These are phyloP conservation scores for Pseudolaguvia tuberculata DNA, from an alignment of 2,113 vertebrate genomes.

Conservation along the genomic window DNA sequence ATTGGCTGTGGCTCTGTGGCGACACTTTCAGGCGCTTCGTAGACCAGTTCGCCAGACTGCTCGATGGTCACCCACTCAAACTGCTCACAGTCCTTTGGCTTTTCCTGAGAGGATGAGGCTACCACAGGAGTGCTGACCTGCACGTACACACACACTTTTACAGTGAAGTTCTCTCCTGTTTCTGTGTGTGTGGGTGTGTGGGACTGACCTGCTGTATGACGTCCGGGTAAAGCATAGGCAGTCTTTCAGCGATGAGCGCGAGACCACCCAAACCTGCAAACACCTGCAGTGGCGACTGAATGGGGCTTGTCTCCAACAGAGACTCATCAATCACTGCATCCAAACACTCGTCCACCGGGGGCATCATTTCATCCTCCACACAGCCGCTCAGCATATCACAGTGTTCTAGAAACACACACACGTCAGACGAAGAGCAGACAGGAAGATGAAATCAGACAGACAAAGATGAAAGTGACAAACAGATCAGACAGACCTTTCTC, in stretches of 20 bases:
- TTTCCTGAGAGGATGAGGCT: constrained; percentile 87
- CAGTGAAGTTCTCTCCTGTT: too few relatives aligned
- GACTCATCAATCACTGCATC: constrained; percentile 87
- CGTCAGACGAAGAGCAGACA: background rate
- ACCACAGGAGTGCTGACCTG: constrained; percentile 95
- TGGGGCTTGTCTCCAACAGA: constrained; percentile 88
- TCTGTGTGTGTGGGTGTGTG: background rate
- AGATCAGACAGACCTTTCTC: constrained; percentile 82
- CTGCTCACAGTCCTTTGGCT: constrained; percentile 96
- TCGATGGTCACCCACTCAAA: constrained; percentile 99
- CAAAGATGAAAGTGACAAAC: background rate
- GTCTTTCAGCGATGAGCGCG: constrained; percentile 92
- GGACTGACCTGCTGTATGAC: constrained; percentile 93
- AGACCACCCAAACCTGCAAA: constrained; percentile 97
- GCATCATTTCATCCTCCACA: constrained; percentile 86
- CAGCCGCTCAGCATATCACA: constrained; percentile 84
- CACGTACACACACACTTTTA: background rate
- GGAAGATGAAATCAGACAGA: too few relatives aligned
- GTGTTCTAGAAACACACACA: constrained; percentile 70
- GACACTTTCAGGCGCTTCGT: constrained; percentile 93
- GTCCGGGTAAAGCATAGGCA: constrained; percentile 97
- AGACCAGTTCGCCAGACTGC: constrained; percentile 93
- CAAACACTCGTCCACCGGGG: constrained; percentile 82
- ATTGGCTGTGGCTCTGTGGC: constrained; percentile 89
- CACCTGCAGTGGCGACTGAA: constrained; percentile 96